phyloP scores from a whole-genome alignment of 2,797 vertebrate species.

The Enteromius argenteus region DNA sequence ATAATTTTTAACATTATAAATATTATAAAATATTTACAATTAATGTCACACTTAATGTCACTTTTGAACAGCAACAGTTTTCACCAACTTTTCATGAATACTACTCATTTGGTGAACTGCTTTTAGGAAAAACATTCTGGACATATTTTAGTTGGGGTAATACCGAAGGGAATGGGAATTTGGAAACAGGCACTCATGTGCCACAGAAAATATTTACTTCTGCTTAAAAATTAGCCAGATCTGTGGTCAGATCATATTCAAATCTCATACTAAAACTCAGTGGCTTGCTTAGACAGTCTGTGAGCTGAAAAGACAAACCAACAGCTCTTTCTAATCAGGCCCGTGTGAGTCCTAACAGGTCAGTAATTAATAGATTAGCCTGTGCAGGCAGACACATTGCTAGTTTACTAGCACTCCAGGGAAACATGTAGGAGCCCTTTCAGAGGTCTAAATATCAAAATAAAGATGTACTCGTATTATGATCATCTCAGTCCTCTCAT shows the following conservation, averaged over 20 bases:
- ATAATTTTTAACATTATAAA: too few species aligned
- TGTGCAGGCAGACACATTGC: conserved; percentile 76
- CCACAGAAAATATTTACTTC: neutral
- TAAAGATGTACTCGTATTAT: conserved; percentile 73
- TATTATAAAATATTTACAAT: too few species aligned
- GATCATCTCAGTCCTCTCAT: conserved; percentile 53
- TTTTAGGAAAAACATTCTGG: neutral
- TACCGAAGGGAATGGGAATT: neutral
- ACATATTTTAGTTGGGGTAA: neutral
- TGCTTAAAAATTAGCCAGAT: neutral
- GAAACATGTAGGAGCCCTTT: conserved; percentile 61
- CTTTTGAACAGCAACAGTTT: too few species aligned
- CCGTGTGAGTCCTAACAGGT: conserved; percentile 80
- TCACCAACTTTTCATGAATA: too few species aligned
- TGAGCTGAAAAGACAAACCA: conserved; percentile 71
- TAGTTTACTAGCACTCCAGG: conserved; percentile 70
- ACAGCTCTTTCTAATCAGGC: conserved; percentile 81
- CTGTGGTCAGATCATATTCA: neutral
- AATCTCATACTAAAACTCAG: neutral
- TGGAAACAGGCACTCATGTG: neutral
- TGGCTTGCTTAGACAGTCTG: conserved; percentile 17
- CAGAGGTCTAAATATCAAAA: conserved; percentile 65
- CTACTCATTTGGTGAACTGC: neutral
- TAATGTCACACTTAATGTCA: too few species aligned
- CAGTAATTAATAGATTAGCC: conserved; percentile 82